Conservation (phyloP, 2,113 vertebrate species). For the Lota lota region DNA sequence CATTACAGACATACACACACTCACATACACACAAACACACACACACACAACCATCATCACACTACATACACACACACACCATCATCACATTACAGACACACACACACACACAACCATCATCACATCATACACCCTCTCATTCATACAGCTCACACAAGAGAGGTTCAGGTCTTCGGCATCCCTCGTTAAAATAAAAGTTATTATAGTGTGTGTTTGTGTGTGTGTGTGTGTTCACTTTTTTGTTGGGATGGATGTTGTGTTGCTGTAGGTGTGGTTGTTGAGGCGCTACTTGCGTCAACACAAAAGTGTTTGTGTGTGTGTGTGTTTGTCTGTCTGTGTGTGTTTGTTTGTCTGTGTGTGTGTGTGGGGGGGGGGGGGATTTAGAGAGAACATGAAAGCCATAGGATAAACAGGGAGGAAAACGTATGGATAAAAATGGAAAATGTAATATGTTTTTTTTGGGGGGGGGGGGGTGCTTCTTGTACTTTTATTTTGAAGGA, state of each 20-base stretch:
- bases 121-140: slow-evolving; percentile 1
- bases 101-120: slow-evolving; percentile 7
- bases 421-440: slow-evolving; percentile 9
- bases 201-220: too few species aligned
- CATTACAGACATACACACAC: slow-evolving; percentile 6
- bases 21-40: slow-evolving; percentile 4
- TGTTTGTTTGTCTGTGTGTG: too few species aligned
- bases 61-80: too few species aligned
- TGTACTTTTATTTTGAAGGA: slow-evolving; percentile 52
- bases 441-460: background rate
- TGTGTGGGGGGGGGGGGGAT: background rate
- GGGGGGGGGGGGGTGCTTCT: slow-evolving; percentile 23
- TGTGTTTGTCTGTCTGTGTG: too few species aligned
- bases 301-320: too few species aligned
- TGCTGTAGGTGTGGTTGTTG: too few species aligned
- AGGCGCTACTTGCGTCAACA: too few species aligned
- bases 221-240: too few species aligned
- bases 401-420: too few species aligned
- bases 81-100: too few species aligned
- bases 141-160: background rate
- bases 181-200: slow-evolving; percentile 1
- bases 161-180: background rate
- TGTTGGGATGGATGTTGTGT: too few species aligned
- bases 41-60: too few species aligned
- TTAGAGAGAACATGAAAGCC: slow-evolving; percentile 13